Conservation (phyloP, 2,113 vertebrate genomes). For the Camelus dromedarius region DNA sequence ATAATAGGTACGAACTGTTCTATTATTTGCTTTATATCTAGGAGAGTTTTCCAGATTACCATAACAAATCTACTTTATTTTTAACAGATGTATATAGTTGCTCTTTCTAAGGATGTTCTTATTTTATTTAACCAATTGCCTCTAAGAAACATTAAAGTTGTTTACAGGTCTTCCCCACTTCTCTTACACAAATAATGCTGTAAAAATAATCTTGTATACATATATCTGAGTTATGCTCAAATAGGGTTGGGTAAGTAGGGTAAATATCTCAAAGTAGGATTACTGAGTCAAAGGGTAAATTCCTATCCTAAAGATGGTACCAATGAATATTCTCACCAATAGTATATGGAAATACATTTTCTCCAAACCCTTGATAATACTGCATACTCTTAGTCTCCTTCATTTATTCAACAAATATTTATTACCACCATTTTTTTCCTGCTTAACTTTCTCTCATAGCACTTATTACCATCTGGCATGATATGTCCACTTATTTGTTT, state of each 20-base stretch:
- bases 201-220: neutral
- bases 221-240: neutral
- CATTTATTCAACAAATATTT: conserved; percentile 33
- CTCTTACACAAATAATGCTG: neutral
- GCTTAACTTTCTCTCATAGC: neutral
- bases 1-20: neutral
- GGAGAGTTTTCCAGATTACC: neutral
- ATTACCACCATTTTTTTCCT: neutral
- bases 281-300: conserved; percentile 32
- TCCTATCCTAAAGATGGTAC: neutral
- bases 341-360: neutral
- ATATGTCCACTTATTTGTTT: neutral
- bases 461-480: neutral
- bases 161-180: neutral
- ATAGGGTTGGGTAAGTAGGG: neutral
- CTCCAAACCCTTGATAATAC: neutral
- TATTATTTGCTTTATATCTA: conserved; percentile 34
- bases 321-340: neutral
- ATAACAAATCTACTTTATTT: conserved; percentile 29
- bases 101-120: neutral
- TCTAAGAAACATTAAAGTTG: neutral
- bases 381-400: neutral
- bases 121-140: conserved; percentile 26
- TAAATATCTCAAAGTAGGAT: neutral
- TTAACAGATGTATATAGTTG: neutral